Percentiles rank a stretch among this genome's conserved stretches.
phyloP scores from a whole-genome alignment of 2,797 vertebrate genomes.

The Sebastes paucispinis region DNA sequence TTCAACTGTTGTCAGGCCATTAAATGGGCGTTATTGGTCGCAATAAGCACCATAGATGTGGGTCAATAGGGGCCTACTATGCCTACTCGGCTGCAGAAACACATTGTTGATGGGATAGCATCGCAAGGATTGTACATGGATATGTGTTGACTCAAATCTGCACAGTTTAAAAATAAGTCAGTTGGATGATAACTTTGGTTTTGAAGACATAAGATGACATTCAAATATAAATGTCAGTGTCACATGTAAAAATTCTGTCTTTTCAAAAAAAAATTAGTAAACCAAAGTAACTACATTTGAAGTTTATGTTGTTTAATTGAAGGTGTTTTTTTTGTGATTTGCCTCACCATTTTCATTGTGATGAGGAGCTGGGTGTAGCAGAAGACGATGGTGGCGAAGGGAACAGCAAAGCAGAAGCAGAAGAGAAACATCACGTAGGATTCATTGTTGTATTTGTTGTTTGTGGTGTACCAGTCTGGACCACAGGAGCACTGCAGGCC shows the following conservation, averaged over 20 bases:
- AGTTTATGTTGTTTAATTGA: neutral
- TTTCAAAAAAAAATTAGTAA: neutral
- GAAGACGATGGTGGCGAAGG: constrained; percentile 65
- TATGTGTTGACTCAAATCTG: neutral
- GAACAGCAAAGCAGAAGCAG: constrained; percentile 75
- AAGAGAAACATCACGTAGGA: constrained; percentile 79
- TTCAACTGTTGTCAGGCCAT: too few species aligned
- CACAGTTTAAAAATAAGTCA: neutral
- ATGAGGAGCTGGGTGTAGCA: constrained; percentile 75
- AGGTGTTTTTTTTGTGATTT: neutral
- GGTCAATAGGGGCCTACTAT: too few species aligned
- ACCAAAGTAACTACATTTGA: neutral
- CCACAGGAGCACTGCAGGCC: constrained; percentile 79
- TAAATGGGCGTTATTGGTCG: too few species aligned
- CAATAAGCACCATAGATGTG: too few species aligned
- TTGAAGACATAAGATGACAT: neutral
- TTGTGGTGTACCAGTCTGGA: constrained; percentile 79
- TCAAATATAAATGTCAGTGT: neutral
- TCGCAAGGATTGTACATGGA: neutral
- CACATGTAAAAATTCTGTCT: neutral
- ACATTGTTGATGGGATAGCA: neutral
- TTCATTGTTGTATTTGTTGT: constrained; percentile 81
- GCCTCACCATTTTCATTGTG: constrained; percentile 72
- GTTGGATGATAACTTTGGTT: too few species aligned
- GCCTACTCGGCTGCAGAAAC: too few species aligned